These are phyloP conservation scores for Tetragonula clypearis DNA, from an alignment of 1,140 invertebrate genomes.

Conservation along the genomic window DNA sequence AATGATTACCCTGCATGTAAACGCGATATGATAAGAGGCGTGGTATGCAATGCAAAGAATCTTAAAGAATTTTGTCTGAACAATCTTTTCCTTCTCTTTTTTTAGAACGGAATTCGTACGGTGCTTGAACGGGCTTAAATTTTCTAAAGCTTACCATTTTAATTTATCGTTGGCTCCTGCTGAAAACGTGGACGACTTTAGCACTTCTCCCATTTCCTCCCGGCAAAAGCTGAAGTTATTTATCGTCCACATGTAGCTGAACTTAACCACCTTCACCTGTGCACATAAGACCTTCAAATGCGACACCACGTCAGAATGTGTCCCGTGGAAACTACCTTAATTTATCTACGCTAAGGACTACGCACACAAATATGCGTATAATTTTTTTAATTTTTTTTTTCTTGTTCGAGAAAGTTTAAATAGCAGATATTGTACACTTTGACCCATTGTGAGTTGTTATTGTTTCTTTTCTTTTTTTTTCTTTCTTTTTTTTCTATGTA, in stretches of 20 bases:
- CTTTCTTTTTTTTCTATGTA: too few relatives aligned
- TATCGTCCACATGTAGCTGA: conserved; percentile 99
- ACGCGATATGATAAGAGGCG: not conserved
- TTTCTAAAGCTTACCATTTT: conserved; percentile 91
- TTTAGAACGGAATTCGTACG: not conserved
- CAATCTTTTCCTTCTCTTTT: not conserved
- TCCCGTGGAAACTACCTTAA: conserved; percentile 68
- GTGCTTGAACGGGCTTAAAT: conserved; percentile 3
- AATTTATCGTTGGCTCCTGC: conserved; percentile 99
- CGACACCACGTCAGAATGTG: conserved; percentile 73
- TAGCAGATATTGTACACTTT: too few relatives aligned
- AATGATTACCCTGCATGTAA: not conserved
- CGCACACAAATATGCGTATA: not conserved
- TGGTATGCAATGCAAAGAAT: conserved; percentile 63
- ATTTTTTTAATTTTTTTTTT: not conserved
- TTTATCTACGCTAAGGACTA: conserved; percentile 58
- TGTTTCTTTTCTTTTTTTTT: too few relatives aligned
- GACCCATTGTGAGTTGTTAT: not conserved
- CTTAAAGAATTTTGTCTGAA: conserved; percentile 51
- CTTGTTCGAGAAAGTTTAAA: not conserved
- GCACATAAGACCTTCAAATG: conserved; percentile 78
- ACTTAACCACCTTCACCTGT: conserved; percentile 99
- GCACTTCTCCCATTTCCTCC: conserved; percentile 99
- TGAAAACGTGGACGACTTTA: conserved; percentile 99
- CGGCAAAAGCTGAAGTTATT: conserved; percentile 99